phyloP scores from a whole-genome alignment of 2,113 vertebrate species.

The Ondatra zibethicus region DNA sequence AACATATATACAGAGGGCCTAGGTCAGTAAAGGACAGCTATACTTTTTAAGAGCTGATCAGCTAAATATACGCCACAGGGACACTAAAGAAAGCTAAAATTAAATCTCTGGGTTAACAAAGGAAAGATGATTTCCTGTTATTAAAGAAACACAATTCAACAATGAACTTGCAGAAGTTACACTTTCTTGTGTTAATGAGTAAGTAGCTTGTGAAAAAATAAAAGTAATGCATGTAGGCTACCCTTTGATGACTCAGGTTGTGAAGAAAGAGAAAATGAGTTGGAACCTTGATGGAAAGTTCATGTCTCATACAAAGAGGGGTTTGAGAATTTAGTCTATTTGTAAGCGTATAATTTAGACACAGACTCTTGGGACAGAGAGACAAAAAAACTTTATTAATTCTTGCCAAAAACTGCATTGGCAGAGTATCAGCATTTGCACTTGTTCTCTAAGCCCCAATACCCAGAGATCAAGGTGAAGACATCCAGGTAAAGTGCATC shows the following conservation, averaged over 20 bases:
- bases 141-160: conserved; percentile 5
- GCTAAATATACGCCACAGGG: not conserved
- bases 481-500: not conserved
- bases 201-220: not conserved
- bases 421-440: not conserved
- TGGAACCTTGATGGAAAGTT: not conserved
- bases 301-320: not conserved
- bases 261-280: not conserved
- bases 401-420: not conserved
- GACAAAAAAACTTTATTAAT: not conserved
- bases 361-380: not conserved
- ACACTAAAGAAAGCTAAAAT: not conserved
- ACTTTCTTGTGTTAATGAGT: not conserved
- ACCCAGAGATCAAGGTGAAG: not conserved
- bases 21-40: not conserved
- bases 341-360: not conserved
- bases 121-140: not conserved
- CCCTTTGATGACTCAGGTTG: not conserved
- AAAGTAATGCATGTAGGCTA: not conserved
- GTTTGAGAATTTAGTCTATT: not conserved
- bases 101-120: not conserved
- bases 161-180: not conserved
- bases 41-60: not conserved
- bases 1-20: not conserved
- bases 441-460: not conserved